phyloP scores from a whole-genome alignment of 2,113 vertebrate genomes.

The Callospermophilus lateralis region DNA sequence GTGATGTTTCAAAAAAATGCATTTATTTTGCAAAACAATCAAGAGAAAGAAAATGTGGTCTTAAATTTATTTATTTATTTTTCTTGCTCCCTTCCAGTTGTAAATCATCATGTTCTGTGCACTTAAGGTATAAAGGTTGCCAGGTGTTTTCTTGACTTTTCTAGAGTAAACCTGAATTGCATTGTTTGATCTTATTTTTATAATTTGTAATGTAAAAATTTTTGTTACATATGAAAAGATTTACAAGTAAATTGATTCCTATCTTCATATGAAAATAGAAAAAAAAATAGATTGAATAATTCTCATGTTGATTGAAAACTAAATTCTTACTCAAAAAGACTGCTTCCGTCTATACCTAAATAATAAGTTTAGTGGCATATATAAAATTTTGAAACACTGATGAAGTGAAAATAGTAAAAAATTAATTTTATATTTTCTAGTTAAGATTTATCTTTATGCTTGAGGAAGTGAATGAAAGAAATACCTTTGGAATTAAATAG shows the following conservation, averaged over 20 bases:
- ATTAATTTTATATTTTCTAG: conserved; percentile 55
- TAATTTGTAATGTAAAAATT: conserved; percentile 31
- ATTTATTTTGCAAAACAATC: conserved; percentile 19
- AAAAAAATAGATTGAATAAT: conserved; percentile 47
- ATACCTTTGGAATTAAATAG: conserved; percentile 5
- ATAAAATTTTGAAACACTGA: conserved; percentile 56
- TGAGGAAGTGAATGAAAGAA: conserved; percentile 29
- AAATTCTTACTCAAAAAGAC: conserved; percentile 48
- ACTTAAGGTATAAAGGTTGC: neutral
- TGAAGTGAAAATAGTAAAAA: conserved; percentile 61
- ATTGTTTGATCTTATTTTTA: neutral
- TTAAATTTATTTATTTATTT: neutral
- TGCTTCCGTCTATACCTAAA: neutral
- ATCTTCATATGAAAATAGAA: conserved; percentile 16
- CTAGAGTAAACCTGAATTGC: neutral
- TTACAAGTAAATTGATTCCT: conserved; percentile 29
- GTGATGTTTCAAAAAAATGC: neutral
- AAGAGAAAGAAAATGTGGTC: neutral
- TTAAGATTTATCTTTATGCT: conserved; percentile 50
- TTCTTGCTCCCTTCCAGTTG: accelerated
- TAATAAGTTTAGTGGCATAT: conserved; percentile 37
- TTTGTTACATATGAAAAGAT: neutral
- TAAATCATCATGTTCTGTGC: neutral
- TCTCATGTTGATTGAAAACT: conserved; percentile 59
- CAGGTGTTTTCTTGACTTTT: neutral